These are phyloP conservation scores for Urocitellus parryii DNA, from an alignment of 2,113 vertebrate species.

Conservation along the genomic window DNA sequence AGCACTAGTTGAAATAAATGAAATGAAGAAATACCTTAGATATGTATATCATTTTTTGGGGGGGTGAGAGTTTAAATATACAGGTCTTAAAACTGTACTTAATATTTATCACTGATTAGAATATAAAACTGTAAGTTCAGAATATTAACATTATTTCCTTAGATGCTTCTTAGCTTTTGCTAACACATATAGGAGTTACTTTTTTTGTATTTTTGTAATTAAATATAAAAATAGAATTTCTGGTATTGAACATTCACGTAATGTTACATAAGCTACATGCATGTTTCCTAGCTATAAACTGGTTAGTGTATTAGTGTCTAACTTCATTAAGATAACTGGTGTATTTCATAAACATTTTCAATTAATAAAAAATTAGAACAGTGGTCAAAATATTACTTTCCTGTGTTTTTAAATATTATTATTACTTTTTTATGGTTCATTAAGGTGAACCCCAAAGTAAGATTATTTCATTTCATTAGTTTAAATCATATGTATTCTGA, in stretches of 20 bases:
- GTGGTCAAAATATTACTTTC: neutral
- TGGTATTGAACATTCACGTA: neutral
- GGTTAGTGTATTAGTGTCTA: neutral
- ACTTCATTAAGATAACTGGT: constrained; percentile 11
- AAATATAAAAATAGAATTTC: constrained; percentile 18
- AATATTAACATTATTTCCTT: constrained; percentile 1
- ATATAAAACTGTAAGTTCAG: neutral
- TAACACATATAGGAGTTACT: neutral
- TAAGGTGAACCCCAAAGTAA: neutral
- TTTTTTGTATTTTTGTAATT: constrained; percentile 30
- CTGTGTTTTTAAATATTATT: neutral
- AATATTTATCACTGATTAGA: constrained; percentile 11
- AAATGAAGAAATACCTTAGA: constrained; percentile 14
- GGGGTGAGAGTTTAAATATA: constrained; percentile 7
- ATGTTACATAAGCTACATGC: neutral
- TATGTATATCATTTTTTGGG: constrained; percentile 1
- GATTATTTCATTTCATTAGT: neutral
- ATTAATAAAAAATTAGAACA: constrained; percentile 36
- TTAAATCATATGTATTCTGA: neutral
- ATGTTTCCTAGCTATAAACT: neutral
- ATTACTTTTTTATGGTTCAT: neutral
- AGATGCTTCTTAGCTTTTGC: neutral
- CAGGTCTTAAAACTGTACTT: constrained; percentile 2
- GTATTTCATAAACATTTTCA: constrained; percentile 14
- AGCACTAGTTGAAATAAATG: constrained; percentile 25